Conservation (phyloP, 2,888 invertebrate species). For the Leucania comma region DNA sequence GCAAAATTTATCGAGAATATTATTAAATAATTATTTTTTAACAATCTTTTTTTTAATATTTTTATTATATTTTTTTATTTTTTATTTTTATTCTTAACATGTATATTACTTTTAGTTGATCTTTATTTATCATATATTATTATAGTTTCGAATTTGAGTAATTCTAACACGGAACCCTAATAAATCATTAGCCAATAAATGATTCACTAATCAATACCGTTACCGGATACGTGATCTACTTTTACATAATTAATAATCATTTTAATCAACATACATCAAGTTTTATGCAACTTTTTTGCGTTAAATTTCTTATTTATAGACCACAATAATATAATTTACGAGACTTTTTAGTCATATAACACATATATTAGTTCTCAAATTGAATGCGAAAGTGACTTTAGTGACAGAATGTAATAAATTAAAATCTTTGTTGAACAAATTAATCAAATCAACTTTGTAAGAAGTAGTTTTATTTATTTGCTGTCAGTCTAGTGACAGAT, state of each 20-base stretch:
- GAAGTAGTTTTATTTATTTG: conserved; percentile 1
- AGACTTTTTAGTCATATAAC: conserved; percentile 4
- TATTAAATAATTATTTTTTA: too few species aligned
- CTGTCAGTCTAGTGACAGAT: background rate
- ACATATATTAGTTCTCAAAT: conserved; percentile 1
- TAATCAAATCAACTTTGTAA: conserved; percentile 29
- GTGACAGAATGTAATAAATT: conserved; percentile 17
- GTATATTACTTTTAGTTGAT: too few species aligned
- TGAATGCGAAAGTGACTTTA: conserved; percentile 21
- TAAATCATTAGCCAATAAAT: background rate
- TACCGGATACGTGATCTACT: conserved; percentile 44
- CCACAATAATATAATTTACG: conserved; percentile 22
- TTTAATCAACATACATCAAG: conserved; percentile 52
- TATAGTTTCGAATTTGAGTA: background rate
- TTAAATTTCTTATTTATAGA: conserved; percentile 30
- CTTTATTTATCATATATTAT: too few species aligned
- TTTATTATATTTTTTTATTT: too few species aligned
- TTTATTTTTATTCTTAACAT: too few species aligned
- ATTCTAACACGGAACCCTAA: conserved; percentile 11
- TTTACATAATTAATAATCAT: conserved; percentile 25
- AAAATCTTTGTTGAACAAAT: conserved; percentile 25
- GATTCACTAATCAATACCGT: conserved; percentile 34
- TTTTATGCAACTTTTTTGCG: conserved; percentile 38
- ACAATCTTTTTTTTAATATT: too few species aligned
- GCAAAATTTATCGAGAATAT: too few species aligned